Percentiles rank a stretch among this genome's conserved stretches.
Evolutionary conservation across 2,797 vertebrate species (phyloP).

Genomic region (Centroberyx gerrardi): DNA sequence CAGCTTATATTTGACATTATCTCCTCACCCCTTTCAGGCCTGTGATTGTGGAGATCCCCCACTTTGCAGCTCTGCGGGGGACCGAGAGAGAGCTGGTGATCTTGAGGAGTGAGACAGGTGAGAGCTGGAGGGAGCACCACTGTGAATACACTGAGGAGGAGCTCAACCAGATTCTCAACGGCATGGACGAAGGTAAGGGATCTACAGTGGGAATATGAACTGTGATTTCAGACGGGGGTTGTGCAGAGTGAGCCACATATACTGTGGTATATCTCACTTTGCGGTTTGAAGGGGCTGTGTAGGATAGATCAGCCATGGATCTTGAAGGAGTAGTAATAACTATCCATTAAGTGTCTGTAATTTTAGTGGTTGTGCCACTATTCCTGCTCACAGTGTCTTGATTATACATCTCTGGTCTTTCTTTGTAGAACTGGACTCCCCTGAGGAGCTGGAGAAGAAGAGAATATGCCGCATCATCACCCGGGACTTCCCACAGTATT

Average conservation of each 20-base stretch:
- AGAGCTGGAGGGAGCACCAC: conserved; percentile 97
- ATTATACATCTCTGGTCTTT: conserved; percentile 21
- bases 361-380: background rate
- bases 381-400: background rate
- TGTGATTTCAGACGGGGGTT: background rate
- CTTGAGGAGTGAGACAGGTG: conserved; percentile 95
- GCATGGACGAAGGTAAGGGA: conserved; percentile 96
- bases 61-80: conserved; percentile 96
- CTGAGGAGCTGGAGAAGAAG: conserved; percentile 96
- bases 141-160: conserved; percentile 97
- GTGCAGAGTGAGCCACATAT: background rate
- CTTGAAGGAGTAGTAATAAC: background rate
- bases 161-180: conserved; percentile 96
- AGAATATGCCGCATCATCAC: conserved; percentile 99
- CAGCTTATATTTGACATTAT: conserved; percentile 27
- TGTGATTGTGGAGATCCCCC: conserved; percentile 98
- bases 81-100: conserved; percentile 96
- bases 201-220: background rate
- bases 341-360: background rate
- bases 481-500: conserved; percentile 97
- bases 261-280: conserved; percentile 2
- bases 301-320: background rate
- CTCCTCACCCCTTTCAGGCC: conserved; percentile 86
- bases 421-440: conserved; percentile 91
- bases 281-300: background rate